Evolutionary conservation across 2,888 invertebrate genomes (phyloP).

Genomic region (Eristalis tenax): DNA sequence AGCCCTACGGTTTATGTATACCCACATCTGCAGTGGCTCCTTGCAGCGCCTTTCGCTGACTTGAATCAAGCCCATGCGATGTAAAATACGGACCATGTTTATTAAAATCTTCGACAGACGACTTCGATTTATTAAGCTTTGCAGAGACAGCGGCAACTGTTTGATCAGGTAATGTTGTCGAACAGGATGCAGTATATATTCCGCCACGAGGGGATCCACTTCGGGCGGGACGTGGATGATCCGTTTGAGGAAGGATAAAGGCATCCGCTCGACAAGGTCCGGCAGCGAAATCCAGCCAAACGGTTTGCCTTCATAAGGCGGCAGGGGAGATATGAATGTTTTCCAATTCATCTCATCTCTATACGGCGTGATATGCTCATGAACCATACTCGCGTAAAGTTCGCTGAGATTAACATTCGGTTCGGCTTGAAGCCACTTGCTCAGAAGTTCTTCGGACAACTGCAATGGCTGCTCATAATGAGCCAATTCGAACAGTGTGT

Average conservation of each 20-base stretch:
- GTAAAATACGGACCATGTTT: constrained; percentile 83
- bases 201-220: constrained; percentile 83
- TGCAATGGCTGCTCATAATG: constrained; percentile 76
- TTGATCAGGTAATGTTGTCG: constrained; percentile 85
- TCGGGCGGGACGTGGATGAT: constrained; percentile 84
- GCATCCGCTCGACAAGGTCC: constrained; percentile 87
- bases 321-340: constrained; percentile 87
- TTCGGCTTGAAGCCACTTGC: constrained; percentile 76
- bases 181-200: constrained; percentile 86
- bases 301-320: constrained; percentile 83
- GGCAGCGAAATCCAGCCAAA: constrained; percentile 87
- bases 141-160: constrained; percentile 82
- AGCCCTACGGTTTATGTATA: constrained; percentile 86
- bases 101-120: constrained; percentile 75
- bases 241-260: constrained; percentile 87
- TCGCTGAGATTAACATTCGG: constrained; percentile 81
- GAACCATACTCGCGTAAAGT: constrained; percentile 78
- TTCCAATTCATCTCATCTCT: constrained; percentile 85
- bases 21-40: constrained; percentile 85
- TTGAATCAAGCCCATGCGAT: constrained; percentile 87
- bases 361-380: constrained; percentile 74
- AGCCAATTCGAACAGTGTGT: constrained; percentile 85
- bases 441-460: constrained; percentile 74
- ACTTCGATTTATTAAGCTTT: constrained; percentile 75
- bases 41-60: constrained; percentile 85